Percentiles rank a stretch among this genome's conserved stretches.
phyloP scores from a whole-genome alignment of 2,113 vertebrate species.

The Erythrocebus patas region DNA sequence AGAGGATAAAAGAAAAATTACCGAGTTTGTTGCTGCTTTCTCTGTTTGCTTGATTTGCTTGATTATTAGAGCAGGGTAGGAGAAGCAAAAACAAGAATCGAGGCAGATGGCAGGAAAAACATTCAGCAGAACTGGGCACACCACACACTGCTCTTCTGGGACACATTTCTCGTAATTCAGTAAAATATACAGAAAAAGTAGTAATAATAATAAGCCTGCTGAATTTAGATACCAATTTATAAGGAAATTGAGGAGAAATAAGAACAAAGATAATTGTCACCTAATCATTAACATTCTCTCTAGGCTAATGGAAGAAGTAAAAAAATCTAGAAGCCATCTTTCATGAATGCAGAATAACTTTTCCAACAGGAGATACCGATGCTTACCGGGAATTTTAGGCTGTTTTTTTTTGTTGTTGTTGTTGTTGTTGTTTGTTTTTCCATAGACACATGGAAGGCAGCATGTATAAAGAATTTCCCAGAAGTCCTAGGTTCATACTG shows the following conservation, averaged over 20 bases:
- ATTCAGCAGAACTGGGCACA: background rate
- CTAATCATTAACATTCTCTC: background rate
- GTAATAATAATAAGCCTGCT: background rate
- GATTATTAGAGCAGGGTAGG: background rate
- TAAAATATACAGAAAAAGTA: conserved; percentile 1
- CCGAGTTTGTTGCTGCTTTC: background rate
- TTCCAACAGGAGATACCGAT: background rate
- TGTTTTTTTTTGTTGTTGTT: too few species aligned
- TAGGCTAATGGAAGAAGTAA: background rate
- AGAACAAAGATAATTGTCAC: background rate
- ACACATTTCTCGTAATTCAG: background rate
- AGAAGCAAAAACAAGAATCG: background rate
- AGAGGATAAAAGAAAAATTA: background rate
- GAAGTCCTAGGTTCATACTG: background rate
- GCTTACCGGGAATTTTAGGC: background rate
- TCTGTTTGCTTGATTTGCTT: background rate
- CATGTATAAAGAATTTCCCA: background rate
- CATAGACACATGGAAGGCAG: background rate
- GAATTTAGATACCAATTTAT: background rate
- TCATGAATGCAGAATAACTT: background rate
- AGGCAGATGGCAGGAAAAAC: background rate
- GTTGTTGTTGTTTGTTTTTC: background rate
- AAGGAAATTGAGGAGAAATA: background rate
- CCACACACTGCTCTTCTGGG: background rate
- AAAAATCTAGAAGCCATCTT: background rate